phyloP scores from a whole-genome alignment of 2,113 vertebrate species.

The Ginglymostoma cirratum region DNA sequence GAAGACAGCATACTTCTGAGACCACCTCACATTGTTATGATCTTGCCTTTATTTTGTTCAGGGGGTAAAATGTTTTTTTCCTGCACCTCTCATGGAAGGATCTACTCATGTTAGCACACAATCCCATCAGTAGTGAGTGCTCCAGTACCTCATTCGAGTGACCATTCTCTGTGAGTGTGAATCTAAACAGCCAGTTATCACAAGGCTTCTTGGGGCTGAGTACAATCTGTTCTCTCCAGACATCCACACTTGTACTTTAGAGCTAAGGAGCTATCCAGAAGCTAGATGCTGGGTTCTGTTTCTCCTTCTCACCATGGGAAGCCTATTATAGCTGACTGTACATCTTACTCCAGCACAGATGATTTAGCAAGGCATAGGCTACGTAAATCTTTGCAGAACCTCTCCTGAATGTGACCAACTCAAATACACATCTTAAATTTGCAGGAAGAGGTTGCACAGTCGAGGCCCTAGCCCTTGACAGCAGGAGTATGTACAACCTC shows the following conservation, averaged over 20 bases:
- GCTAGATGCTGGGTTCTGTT: background rate
- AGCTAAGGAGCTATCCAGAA: background rate
- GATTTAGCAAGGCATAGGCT: background rate
- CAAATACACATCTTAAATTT: no score
- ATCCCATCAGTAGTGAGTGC: background rate
- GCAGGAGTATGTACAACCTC: background rate
- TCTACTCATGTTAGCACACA: background rate
- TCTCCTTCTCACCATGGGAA: background rate
- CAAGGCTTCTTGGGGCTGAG: background rate
- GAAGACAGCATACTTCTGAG: background rate
- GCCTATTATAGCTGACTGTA: background rate
- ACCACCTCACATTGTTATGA: background rate
- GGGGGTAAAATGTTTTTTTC: background rate
- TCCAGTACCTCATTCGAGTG: background rate
- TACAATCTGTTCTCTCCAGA: background rate
- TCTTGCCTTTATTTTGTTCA: background rate
- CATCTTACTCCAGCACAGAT: background rate
- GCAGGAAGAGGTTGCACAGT: background rate
- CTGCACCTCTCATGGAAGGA: background rate
- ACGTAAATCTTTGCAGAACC: background rate
- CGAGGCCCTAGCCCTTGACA: background rate
- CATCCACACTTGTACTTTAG: background rate
- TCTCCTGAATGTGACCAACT: background rate
- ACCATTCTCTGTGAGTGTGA: background rate
- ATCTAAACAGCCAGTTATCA: background rate